A percentile compares a stretch with the other conserved stretches of the same genome.
Conservation (phyloP, 1,140 invertebrate genomes). For the Copidosoma floridanum region DNA sequence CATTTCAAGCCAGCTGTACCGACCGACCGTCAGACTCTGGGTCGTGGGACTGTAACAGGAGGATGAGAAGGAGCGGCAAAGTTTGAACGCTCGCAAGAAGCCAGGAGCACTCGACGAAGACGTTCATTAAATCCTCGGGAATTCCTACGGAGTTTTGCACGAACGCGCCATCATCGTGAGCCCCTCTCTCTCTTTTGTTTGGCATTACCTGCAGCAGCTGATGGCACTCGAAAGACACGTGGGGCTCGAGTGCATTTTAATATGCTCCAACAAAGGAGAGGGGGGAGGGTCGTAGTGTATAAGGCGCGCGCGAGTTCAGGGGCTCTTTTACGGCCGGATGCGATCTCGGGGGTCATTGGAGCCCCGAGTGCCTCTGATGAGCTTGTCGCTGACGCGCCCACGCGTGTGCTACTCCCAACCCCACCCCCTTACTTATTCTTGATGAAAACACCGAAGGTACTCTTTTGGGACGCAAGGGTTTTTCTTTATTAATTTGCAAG, state of each 20-base stretch:
- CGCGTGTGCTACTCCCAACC: no score
- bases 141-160: constrained; percentile 17
- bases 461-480: no score
- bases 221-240: constrained; percentile 2
- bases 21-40: no score
- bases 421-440: no score
- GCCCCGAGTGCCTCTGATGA: neutral
- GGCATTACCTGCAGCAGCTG: constrained; percentile 9
- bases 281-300: no score
- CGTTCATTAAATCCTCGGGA: constrained; percentile 27
- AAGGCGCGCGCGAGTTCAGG: neutral
- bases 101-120: constrained; percentile 15
- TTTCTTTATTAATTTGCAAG: neutral
- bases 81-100: no score
- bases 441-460: neutral
- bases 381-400: no score
- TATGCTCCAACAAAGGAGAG: no score
- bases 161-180: constrained; percentile 14
- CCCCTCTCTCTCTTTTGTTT: constrained; percentile 11
- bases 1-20: constrained; percentile 11
- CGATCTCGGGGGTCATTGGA: neutral
- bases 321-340: neutral
- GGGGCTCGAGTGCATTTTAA: constrained; percentile 20
- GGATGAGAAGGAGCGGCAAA: no score
- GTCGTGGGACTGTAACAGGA: no score